Evolutionary conservation across 1,140 invertebrate genomes (phyloP).

Genomic region (Halesus radiatus): DNA sequence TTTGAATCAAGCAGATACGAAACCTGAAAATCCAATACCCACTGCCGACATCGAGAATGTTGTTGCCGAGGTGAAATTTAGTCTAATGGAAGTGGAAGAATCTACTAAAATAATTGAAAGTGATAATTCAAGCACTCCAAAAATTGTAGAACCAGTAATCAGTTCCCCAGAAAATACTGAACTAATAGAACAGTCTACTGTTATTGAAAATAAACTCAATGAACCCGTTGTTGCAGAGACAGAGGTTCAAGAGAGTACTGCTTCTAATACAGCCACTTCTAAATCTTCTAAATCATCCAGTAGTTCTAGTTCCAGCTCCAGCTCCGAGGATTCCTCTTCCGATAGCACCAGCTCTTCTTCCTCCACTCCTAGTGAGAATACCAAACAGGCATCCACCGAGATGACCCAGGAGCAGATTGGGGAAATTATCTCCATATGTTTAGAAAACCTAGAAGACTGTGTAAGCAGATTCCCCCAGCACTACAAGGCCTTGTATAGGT

Average conservation of each 20-base stretch:
- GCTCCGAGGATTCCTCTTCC: conserved; percentile 65
- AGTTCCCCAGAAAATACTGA: not conserved
- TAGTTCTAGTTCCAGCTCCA: conserved; percentile 63
- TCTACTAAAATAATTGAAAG: not conserved
- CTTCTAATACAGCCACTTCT: conserved; percentile 50
- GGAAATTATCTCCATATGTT: conserved; percentile 72
- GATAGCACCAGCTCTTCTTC: conserved; percentile 64
- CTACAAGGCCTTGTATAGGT: conserved; percentile 92
- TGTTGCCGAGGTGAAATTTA: not conserved
- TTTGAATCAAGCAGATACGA: not conserved
- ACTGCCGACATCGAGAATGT: not conserved
- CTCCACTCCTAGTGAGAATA: conserved; percentile 59
- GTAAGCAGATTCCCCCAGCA: conserved; percentile 89
- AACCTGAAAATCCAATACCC: not conserved
- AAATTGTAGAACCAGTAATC: not conserved
- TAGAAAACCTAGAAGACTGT: conserved; percentile 87
- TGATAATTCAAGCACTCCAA: not conserved
- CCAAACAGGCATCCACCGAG: conserved; percentile 55
- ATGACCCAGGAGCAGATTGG: conserved; percentile 66
- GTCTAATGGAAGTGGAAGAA: not conserved
- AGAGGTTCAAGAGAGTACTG: conserved; percentile 50
- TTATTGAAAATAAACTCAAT: not conserved
- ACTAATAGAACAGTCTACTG: not conserved
- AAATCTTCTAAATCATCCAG: conserved; percentile 41
- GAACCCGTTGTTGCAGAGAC: conserved; percentile 26